phyloP scores from a whole-genome alignment of 2,113 vertebrate species.

The Rhinolophus ferrumequinum region DNA sequence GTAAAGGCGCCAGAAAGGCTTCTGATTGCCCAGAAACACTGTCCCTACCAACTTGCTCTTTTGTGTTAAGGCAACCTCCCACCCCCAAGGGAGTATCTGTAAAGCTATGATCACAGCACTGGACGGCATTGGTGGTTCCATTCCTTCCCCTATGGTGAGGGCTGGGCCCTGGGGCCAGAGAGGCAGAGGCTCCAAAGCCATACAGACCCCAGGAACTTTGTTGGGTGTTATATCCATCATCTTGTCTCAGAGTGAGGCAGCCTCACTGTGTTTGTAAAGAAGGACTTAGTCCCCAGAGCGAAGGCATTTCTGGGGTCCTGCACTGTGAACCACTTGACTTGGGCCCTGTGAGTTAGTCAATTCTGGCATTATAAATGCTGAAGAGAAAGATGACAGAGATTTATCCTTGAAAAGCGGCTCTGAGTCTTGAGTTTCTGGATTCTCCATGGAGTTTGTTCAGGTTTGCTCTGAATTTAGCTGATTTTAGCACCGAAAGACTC shows the following conservation, averaged over 20 bases:
- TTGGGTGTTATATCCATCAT: not conserved
- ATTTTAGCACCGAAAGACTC: not conserved
- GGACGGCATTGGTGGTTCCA: not conserved
- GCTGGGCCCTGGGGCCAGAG: not conserved
- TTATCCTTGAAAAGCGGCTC: not conserved
- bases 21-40: not conserved
- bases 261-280: not conserved
- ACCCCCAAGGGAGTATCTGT: not conserved
- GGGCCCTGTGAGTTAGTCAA: not conserved
- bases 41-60: too few relatives aligned
- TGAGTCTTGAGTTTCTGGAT: not conserved
- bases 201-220: not conserved
- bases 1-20: not conserved
- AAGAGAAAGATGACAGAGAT: not conserved
- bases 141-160: not conserved
- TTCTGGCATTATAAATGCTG: not conserved
- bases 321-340: not conserved
- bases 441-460: not conserved
- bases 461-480: not conserved
- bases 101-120: not conserved
- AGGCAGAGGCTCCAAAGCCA: not conserved
- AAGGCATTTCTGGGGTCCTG: not conserved
- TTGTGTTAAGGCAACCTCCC: not conserved
- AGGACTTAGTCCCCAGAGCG: not conserved
- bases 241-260: not conserved